phyloP scores from a whole-genome alignment of 2,113 vertebrate species.

The Crotophaga sulcirostris region DNA sequence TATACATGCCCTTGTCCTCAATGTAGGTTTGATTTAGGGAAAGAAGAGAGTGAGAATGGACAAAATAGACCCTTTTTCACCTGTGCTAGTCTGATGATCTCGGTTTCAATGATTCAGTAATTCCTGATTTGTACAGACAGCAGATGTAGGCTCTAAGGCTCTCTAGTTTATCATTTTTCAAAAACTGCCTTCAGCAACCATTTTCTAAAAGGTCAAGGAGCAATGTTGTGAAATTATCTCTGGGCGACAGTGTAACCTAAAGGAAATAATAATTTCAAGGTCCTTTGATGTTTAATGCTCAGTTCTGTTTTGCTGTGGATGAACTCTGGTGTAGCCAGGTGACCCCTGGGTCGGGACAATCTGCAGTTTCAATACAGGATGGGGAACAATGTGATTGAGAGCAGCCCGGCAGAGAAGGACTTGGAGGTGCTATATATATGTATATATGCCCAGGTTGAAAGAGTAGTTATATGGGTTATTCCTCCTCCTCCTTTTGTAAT shows the following conservation, averaged over 20 bases:
- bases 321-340: not conserved
- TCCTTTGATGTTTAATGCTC: not conserved
- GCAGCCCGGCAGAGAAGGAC: no score
- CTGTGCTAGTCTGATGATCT: not conserved
- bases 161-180: constrained; percentile 28
- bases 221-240: not conserved
- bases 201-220: not conserved
- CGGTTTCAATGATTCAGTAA: not conserved
- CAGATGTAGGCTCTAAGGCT: not conserved
- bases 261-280: not conserved
- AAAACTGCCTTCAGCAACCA: not conserved
- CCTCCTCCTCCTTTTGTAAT: not conserved
- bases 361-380: no score
- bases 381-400: no score
- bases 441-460: not conserved
- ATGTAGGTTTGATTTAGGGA: not conserved
- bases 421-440: not conserved
- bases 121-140: not conserved
- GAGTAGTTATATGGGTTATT: not conserved
- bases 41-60: not conserved
- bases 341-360: no score
- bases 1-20: not conserved
- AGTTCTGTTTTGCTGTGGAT: not conserved
- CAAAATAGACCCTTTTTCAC: not conserved
- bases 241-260: not conserved